Evolutionary conservation across 2,113 vertebrate genomes (phyloP).

Genomic region (Burhinus oedicnemus): DNA sequence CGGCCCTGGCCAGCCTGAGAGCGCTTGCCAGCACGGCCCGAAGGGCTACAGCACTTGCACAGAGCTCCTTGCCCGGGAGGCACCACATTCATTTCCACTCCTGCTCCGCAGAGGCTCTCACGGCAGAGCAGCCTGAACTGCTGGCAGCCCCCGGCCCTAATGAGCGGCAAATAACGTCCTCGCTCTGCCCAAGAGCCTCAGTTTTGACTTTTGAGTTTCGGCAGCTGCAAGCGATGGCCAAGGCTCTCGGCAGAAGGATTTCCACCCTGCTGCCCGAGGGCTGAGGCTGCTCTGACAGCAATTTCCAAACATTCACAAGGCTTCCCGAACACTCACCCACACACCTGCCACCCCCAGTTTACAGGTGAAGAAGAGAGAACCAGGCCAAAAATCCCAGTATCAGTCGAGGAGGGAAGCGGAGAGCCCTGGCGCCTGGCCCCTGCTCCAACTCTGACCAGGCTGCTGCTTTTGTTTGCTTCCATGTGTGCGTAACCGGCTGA

Average conservation of each 20-base stretch:
- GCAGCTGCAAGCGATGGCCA: background rate
- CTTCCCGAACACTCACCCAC: background rate
- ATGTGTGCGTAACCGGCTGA: background rate
- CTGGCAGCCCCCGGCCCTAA: background rate
- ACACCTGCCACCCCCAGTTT: background rate
- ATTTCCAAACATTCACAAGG: background rate
- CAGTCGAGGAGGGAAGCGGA: background rate
- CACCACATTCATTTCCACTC: accelerated
- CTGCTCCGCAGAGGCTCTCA: background rate
- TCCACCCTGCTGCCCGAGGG: background rate
- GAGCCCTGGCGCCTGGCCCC: background rate
- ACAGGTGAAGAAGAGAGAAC: background rate
- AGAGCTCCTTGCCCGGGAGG: background rate
- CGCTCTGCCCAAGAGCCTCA: background rate
- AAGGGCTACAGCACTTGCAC: background rate
- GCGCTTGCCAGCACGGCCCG: accelerated
- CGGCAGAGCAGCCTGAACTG: background rate
- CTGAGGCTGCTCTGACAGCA: background rate
- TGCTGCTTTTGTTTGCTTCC: slow-evolving; percentile 22
- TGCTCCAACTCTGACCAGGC: background rate
- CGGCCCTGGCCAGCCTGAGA: background rate
- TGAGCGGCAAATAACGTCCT: background rate
- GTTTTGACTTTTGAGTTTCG: background rate
- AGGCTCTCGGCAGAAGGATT: background rate
- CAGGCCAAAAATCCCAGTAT: background rate